Conservation (phyloP, 2,888 invertebrate species). For the Anthophora plumipes region DNA sequence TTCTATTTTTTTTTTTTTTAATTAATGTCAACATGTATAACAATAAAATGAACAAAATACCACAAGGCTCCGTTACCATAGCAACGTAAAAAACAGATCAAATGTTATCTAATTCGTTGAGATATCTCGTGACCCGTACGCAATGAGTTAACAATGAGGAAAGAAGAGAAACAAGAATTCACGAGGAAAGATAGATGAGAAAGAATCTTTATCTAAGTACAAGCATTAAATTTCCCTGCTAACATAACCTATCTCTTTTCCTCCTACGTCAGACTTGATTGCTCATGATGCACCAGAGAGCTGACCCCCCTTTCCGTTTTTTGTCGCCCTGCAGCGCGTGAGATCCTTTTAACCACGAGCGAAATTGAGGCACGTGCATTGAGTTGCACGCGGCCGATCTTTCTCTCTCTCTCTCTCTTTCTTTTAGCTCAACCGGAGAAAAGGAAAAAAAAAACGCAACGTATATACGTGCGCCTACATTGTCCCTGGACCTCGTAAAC, state of each 20-base stretch:
- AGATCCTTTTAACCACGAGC: slow-evolving; percentile 55
- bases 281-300: not conserved
- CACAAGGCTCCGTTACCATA: no score
- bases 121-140: no score
- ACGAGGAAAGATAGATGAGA: not conserved
- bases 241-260: no score
- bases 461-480: slow-evolving; percentile 20
- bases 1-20: no score
- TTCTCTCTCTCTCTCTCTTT: not conserved
- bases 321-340: slow-evolving; percentile 12
- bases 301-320: slow-evolving; percentile 5
- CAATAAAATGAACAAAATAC: no score
- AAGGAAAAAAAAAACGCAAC: not conserved
- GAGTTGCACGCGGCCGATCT: slow-evolving; percentile 27
- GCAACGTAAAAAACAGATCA: no score
- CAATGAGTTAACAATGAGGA: no score
- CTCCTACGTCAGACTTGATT: not conserved
- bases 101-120: no score
- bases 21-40: no score
- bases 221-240: not conserved
- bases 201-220: not conserved
- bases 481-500: not conserved
- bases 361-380: slow-evolving; percentile 67
- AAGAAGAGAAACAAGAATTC: not conserved
- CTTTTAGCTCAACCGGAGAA: not conserved